Conservation (phyloP, 2,888 invertebrate genomes). For the Lysandra bellargus region DNA sequence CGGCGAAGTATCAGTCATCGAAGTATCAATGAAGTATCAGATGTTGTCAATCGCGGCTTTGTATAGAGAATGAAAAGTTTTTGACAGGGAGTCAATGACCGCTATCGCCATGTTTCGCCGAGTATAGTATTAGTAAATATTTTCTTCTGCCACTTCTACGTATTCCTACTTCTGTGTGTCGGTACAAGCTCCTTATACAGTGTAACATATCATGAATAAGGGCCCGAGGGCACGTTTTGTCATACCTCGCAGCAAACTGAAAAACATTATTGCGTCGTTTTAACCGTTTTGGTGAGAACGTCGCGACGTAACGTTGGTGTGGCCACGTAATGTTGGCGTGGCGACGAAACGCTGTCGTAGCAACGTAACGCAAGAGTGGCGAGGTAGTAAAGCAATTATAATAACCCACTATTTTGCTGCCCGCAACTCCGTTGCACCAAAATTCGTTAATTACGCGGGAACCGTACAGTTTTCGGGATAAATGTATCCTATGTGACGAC, state of each 20-base stretch:
- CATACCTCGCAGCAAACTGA: background rate
- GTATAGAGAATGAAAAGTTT: too few relatives aligned
- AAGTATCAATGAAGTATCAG: too few relatives aligned
- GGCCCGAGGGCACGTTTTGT: background rate
- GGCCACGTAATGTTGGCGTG: too few relatives aligned
- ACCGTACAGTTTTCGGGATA: too few relatives aligned
- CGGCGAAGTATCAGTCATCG: too few relatives aligned
- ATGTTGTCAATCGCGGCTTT: too few relatives aligned
- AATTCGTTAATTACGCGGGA: too few relatives aligned
- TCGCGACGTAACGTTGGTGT: background rate
- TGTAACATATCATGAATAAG: background rate
- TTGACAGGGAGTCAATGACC: too few relatives aligned
- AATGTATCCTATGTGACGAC: too few relatives aligned
- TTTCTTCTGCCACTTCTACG: background rate
- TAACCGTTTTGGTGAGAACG: background rate
- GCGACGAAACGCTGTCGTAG: background rate
- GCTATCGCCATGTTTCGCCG: too few relatives aligned
- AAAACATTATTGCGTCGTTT: background rate
- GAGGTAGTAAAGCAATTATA: background rate
- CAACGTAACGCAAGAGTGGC: too few relatives aligned
- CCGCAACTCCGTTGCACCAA: too few relatives aligned
- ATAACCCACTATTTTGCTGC: background rate
- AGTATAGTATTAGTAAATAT: background rate
- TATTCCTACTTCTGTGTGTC: background rate
- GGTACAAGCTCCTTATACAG: constrained; percentile 7